Percentiles rank a stretch among this genome's conserved stretches.
phyloP scores from a whole-genome alignment of 2,888 invertebrate genomes.

The Cerastis rubricosa region DNA sequence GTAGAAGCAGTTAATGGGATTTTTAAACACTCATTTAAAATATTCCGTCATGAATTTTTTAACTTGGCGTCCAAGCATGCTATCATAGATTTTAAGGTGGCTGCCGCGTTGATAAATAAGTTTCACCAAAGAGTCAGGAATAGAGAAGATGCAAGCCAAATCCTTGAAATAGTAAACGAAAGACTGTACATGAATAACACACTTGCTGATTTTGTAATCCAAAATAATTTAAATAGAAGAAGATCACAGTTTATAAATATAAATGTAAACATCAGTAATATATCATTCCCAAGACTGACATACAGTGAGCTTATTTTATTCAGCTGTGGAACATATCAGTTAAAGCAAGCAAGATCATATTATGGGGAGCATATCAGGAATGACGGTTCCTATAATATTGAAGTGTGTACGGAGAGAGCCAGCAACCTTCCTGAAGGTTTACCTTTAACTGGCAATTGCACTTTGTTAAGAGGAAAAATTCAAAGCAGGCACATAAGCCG shows the following conservation, averaged over 20 bases:
- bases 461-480: no score
- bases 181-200: background rate
- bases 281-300: background rate
- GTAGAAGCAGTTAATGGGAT: constrained; percentile 1
- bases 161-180: background rate
- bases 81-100: no score
- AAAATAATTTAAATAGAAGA: constrained; percentile 14
- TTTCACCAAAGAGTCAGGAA: no score
- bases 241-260: background rate
- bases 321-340: background rate
- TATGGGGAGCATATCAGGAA: constrained; percentile 1
- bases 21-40: no score
- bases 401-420: background rate
- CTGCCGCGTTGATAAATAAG: no score
- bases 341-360: background rate
- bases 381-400: background rate
- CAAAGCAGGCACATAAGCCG: no score
- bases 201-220: background rate
- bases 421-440: background rate
- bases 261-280: background rate
- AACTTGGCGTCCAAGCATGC: no score
- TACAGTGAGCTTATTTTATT: background rate
- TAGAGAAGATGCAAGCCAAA: no score
- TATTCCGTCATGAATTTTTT: no score
- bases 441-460: no score